These are phyloP conservation scores for Poecilia wingei DNA, from an alignment of 2,797 vertebrate species.

Conservation along the genomic window DNA sequence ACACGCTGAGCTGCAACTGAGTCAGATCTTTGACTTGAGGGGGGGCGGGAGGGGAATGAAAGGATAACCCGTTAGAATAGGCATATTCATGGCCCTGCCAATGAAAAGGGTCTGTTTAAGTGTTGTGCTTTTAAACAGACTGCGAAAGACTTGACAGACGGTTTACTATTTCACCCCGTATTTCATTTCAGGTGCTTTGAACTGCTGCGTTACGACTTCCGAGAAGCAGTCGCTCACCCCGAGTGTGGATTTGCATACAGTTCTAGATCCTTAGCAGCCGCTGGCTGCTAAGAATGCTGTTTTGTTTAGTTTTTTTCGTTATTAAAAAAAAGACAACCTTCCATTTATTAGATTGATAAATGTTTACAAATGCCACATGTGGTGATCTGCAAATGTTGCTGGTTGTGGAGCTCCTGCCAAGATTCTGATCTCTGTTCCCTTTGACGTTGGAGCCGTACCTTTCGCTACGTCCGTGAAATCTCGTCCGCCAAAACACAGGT, in stretches of 20 bases:
- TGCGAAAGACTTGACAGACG: slow-evolving; percentile 79
- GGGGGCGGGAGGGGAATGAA: slow-evolving; percentile 53
- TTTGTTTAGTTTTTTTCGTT: background rate
- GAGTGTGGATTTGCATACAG: slow-evolving; percentile 69
- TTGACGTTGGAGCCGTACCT: slow-evolving; percentile 15
- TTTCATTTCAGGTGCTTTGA: slow-evolving; percentile 78
- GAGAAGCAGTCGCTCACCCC: slow-evolving; percentile 53
- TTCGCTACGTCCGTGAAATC: slow-evolving; percentile 31
- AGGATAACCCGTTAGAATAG: slow-evolving; percentile 69
- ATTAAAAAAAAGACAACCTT: slow-evolving; percentile 4
- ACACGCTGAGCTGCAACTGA: slow-evolving; percentile 52
- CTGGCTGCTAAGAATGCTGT: slow-evolving; percentile 1
- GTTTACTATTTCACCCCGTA: slow-evolving; percentile 77
- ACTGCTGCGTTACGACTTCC: slow-evolving; percentile 62
- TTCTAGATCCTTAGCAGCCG: slow-evolving; percentile 40
- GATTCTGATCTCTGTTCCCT: slow-evolving; percentile 6
- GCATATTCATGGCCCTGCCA: slow-evolving; percentile 73
- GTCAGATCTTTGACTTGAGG: slow-evolving; percentile 49
- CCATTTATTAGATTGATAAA: slow-evolving; percentile 49
- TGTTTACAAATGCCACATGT: slow-evolving; percentile 43
- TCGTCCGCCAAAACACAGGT: slow-evolving; percentile 49
- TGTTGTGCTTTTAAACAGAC: slow-evolving; percentile 86
- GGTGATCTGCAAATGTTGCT: slow-evolving; percentile 36
- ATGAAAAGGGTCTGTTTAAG: slow-evolving; percentile 75
- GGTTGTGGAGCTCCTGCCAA: slow-evolving; percentile 31